Percentiles rank a stretch among this genome's conserved stretches.
Evolutionary conservation across 2,113 vertebrate species (phyloP).

Genomic region (Cygnus atratus): DNA sequence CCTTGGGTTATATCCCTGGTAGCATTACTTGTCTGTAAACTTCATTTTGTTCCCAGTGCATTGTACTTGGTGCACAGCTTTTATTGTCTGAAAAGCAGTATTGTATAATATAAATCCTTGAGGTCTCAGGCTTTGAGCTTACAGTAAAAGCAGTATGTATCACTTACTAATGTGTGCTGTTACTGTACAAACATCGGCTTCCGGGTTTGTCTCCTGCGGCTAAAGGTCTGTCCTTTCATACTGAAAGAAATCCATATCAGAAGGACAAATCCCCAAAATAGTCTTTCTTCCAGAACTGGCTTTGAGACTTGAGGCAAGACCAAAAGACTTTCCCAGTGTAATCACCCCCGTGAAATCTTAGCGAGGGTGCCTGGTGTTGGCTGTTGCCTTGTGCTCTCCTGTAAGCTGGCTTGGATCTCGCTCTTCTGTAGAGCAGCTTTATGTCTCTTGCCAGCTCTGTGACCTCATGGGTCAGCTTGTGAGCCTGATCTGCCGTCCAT

Average conservation of each 20-base stretch:
- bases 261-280: not conserved
- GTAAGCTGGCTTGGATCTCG: not conserved
- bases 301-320: not conserved
- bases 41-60: conserved; percentile 4
- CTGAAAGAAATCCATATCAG: not conserved
- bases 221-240: not conserved
- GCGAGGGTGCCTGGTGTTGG: not conserved
- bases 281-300: not conserved
- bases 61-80: not conserved
- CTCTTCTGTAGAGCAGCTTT: not conserved
- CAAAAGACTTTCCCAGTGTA: not conserved
- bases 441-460: not conserved
- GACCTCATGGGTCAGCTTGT: not conserved
- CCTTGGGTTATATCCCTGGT: not conserved
- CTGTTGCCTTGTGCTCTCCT: not conserved
- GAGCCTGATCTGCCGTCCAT: not conserved
- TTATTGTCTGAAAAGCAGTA: not conserved
- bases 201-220: not conserved
- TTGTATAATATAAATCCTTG: not conserved
- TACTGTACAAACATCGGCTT: not conserved
- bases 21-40: not conserved
- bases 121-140: not conserved
- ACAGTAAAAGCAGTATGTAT: not conserved
- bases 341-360: not conserved
- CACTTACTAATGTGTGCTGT: not conserved